phyloP scores from a whole-genome alignment of 2,888 invertebrate species.

The Netelia inedita region DNA sequence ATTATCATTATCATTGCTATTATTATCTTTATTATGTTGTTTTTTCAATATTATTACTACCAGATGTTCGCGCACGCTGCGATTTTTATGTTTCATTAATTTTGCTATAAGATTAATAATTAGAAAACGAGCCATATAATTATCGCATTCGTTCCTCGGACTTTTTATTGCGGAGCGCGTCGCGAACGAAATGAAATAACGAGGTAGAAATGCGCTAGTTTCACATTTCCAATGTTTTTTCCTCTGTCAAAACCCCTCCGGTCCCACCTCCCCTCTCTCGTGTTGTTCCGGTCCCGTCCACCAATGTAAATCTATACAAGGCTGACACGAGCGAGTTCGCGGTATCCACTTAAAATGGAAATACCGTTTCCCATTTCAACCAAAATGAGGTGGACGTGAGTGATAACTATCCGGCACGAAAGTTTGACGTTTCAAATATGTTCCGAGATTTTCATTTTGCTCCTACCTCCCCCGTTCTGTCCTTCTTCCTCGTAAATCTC shows the following conservation, averaged over 20 bases:
- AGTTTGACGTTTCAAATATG: constrained; percentile 59
- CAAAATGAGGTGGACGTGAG: not conserved
- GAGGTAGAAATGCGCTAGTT: too few relatives aligned
- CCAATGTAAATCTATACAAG: not conserved
- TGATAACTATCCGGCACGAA: constrained; percentile 12
- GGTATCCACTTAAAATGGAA: constrained; percentile 73
- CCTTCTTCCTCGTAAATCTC: not conserved
- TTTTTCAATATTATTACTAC: too few relatives aligned
- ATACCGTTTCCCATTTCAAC: constrained; percentile 67
- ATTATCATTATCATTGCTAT: too few relatives aligned
- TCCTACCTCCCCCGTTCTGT: not conserved
- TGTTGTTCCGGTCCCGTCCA: constrained; percentile 20
- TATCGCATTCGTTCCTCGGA: too few relatives aligned
- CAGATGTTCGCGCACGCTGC: too few relatives aligned
- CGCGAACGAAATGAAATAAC: too few relatives aligned
- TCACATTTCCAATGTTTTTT: not conserved
- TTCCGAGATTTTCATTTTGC: constrained; percentile 19
- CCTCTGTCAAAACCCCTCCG: not conserved
- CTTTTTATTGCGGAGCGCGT: too few relatives aligned
- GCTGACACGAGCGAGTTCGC: constrained; percentile 60
- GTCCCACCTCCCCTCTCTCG: not conserved
- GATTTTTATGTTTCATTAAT: too few relatives aligned
- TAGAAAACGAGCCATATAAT: too few relatives aligned
- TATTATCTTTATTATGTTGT: too few relatives aligned
- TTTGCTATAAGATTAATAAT: too few relatives aligned